Conservation (phyloP, 2,888 invertebrate genomes). For the Tuberolachnus salignus region DNA sequence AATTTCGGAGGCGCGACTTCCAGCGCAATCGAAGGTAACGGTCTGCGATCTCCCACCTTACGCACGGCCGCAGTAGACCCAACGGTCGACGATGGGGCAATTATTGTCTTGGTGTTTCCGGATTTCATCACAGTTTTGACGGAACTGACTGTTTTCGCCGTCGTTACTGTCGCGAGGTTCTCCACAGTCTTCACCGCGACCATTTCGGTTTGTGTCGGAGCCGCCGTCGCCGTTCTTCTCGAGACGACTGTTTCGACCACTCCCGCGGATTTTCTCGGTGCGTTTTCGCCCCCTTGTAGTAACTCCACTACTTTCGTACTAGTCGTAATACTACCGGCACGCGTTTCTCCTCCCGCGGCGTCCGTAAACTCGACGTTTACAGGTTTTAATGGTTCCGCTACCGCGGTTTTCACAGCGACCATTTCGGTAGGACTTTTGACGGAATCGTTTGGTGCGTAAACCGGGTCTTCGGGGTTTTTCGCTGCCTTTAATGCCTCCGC, state of each 20-base stretch:
- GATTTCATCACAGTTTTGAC: not conserved
- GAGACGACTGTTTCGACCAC: not conserved
- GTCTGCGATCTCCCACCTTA: conserved; percentile 42
- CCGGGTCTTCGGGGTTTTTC: not conserved
- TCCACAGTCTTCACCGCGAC: conserved; percentile 33
- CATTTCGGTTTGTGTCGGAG: conserved; percentile 19
- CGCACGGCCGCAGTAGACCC: conserved; percentile 8
- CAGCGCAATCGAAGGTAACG: conserved; percentile 12
- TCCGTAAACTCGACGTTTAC: too few relatives aligned
- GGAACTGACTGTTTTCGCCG: not conserved
- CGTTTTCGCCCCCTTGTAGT: not conserved
- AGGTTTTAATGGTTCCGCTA: not conserved
- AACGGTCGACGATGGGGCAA: not conserved
- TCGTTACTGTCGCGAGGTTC: not conserved
- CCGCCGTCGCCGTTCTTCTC: too few relatives aligned
- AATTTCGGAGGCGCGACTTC: conserved; percentile 17
- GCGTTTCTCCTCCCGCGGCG: not conserved
- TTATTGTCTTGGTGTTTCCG: not conserved
- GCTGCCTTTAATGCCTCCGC: not conserved
- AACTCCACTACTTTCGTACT: not conserved
- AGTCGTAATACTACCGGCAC: not conserved
- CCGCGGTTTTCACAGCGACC: conserved; percentile 21
- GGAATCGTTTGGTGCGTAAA: not conserved
- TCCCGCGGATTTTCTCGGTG: not conserved
- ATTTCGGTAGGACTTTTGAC: not conserved